Conservation (phyloP, 2,113 vertebrate genomes). For the Merops nubicus region DNA sequence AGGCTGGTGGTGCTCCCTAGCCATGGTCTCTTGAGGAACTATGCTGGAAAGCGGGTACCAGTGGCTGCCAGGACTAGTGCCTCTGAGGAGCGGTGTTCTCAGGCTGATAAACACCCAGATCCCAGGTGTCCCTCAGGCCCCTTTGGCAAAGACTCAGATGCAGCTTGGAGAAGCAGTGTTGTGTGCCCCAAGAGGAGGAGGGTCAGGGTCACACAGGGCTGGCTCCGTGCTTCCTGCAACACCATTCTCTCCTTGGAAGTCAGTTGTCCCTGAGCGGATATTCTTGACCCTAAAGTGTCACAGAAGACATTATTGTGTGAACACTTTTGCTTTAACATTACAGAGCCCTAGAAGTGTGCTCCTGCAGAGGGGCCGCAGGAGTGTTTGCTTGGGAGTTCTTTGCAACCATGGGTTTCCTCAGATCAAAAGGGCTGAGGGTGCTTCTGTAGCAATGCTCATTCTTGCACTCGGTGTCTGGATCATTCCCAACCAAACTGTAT, state of each 20-base stretch:
- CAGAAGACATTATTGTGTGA: neutral
- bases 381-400: neutral
- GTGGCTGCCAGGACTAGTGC: neutral
- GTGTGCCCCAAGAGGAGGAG: neutral
- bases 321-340: neutral
- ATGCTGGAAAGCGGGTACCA: neutral
- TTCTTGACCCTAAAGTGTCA: neutral
- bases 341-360: neutral
- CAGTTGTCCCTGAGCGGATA: neutral
- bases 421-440: neutral
- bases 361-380: neutral
- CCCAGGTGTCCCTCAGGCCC: neutral
- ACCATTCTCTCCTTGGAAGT: neutral
- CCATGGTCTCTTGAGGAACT: neutral
- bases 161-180: accelerated
- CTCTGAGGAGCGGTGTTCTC: neutral
- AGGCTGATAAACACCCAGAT: too few relatives aligned
- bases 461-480: neutral
- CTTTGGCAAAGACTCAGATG: neutral
- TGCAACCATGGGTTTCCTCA: neutral
- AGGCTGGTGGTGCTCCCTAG: neutral
- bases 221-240: neutral
- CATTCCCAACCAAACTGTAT: neutral
- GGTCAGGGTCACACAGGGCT: neutral
- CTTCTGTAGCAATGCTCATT: neutral